Conservation (phyloP, 2,113 vertebrate genomes). For the Gobiocypris rarus region DNA sequence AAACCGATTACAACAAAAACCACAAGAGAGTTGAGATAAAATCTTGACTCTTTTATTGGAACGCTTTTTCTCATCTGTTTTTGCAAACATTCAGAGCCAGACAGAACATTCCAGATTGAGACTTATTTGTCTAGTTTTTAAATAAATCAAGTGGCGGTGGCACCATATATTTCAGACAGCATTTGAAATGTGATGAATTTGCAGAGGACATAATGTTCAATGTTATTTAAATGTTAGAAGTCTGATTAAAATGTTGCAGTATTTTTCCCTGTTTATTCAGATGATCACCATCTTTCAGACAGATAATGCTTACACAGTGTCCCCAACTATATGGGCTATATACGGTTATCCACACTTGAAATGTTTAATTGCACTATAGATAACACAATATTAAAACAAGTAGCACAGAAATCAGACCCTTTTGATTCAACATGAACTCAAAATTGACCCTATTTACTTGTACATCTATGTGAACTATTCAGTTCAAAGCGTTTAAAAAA, state of each 20-base stretch:
- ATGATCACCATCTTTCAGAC: not conserved
- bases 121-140: not conserved
- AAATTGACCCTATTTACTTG: not conserved
- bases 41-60: conserved; percentile 9
- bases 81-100: not conserved
- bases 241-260: not conserved
- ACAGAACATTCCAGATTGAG: not conserved
- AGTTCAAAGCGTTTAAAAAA: not conserved
- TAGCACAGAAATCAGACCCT: not conserved
- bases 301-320: not conserved
- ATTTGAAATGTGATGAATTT: not conserved
- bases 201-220: not conserved
- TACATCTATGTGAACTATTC: not conserved
- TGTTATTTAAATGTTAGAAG: not conserved
- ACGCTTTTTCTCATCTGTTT: not conserved
- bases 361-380: not conserved
- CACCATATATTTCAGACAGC: not conserved
- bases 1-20: not conserved
- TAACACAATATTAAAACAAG: not conserved
- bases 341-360: not conserved
- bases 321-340: not conserved
- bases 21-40: conserved; percentile 3
- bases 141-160: not conserved
- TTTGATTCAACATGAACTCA: not conserved
- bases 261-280: not conserved